Evolutionary conservation across 2,888 invertebrate species (phyloP), one percentile per base, ranked within the genome.

Genomic region (Sepioteuthis lessoniana): DNA sequence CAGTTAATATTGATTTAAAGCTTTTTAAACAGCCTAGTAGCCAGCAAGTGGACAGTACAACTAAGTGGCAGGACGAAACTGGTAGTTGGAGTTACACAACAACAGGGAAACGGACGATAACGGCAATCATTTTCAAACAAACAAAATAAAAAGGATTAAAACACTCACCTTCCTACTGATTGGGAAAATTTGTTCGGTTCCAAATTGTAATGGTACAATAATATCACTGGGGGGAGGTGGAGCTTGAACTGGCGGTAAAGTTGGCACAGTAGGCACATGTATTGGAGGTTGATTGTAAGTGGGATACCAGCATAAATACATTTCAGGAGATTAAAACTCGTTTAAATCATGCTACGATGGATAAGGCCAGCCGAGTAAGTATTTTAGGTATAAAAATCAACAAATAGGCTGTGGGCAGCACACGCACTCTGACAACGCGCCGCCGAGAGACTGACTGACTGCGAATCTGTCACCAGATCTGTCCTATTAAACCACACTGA

Each of bases 91-190:
- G 21, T 21, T 55, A 55, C 55, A 55, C 21, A 25, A 55, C 42
- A 42, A 42, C 42, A n/a, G 42, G 16, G 10, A 90, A 8, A n/a
- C 8, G 91, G 37, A 90, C 55, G 25, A 90, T 37, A 90, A 90
- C 13, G 38, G 16, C 90, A 37, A 37, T 37, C 91, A 37, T 42
- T 42, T 37, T 91, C 13, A 91, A 37, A 91, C 8, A 42, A 38
- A 38, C 4, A 42, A 37, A 91, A 19, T 28, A 91, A 37, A 38
- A 91, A 37, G 7, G 10, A 76, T 10, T n/a, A 37, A 90, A 38
- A 91, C 37, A 93, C 93, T 93, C 60, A 93, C 93, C 93, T 93
- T 93, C 31, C 93, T 55, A 93, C 60, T 93, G 60, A 93, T 55
- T 35, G 93, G 93, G 60, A 37, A 93, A 50, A 93, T 93, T 55